Evolutionary conservation across 2,797 vertebrate genomes (phyloP), one percentile per base, ranked within the genome.

Genomic region (Microctenopoma lineatum): DNA sequence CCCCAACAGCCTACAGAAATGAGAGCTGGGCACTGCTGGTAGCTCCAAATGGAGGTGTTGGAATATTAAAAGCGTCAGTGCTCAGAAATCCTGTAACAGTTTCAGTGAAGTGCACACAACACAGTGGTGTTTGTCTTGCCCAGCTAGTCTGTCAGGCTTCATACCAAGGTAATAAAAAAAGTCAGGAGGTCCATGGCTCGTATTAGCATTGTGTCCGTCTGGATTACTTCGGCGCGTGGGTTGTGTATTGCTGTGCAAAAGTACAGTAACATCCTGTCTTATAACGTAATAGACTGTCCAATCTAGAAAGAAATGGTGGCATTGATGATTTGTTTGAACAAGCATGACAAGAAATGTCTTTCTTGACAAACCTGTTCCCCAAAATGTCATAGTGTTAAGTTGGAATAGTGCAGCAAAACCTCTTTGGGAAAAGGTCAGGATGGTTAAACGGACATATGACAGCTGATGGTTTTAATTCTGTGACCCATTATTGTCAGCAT

Each of bases 51-150:
- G 39, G 7, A 3, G 4, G 10, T 41, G 25, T n/a, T 71, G 56
- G 66, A 65, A 79, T 81, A 51, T 66, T 68, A 29, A 77, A 67
- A 72, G 66, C 21, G 7, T 52, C 16, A 29, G 13, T 13, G 34
- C 15, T 27, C 29, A 54, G 11, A 70, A 61, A 50, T 64, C 42
- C 54, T 34, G 2, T 41, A 48, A 62, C 36, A 60, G 4, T 61
- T 66, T 75, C 68, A 73, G 48, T 64, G n/a, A 59, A 45, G 36
- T 53, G 11, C 42, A 59, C 21, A 67, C 36, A 52, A 44, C 48
- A 61, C 13, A 36, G 29, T 1, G 0, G 39, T 59, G 47, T 68
- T 81, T 66, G 39, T 18, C 36, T 70, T 18, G 59, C 29, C 27
- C 41, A 29, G 60, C 7, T 27, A 1, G 25, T 65, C 64, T n/a